Conservation (phyloP, 2,797 vertebrate genomes). For the Melanotaenia pygmaea region DNA sequence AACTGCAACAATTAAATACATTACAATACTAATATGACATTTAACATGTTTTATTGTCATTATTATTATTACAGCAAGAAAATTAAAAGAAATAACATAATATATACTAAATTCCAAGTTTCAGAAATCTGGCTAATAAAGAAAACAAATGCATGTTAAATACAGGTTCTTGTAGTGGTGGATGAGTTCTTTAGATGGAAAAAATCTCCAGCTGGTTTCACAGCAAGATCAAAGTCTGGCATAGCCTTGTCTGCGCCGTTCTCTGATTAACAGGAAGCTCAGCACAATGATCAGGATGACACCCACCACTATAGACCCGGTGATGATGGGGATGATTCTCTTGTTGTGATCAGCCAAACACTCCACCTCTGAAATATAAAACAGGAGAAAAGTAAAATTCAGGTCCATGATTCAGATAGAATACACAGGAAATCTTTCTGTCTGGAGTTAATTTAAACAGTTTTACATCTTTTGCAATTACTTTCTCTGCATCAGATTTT, state of each 20-base stretch:
- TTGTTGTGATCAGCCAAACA: constrained; percentile 86
- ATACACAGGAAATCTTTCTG: background rate
- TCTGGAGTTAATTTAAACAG: background rate
- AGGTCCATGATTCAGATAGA: background rate
- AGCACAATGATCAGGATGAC: constrained; percentile 80
- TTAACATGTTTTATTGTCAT: too few relatives aligned
- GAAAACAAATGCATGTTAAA: background rate
- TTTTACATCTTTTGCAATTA: background rate
- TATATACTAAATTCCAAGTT: background rate
- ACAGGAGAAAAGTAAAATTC: background rate
- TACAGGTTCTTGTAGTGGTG: background rate
- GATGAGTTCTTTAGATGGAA: background rate
- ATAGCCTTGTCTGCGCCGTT: constrained; percentile 79
- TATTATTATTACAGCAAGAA: background rate
- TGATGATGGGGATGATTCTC: constrained; percentile 75
- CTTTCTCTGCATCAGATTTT: too few relatives aligned
- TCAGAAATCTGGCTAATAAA: background rate
- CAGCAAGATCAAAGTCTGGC: constrained; percentile 77
- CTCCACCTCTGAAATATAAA: constrained; percentile 84
- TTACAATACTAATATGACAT: too few relatives aligned
- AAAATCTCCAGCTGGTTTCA: background rate
- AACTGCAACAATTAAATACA: too few relatives aligned
- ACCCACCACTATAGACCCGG: constrained; percentile 79
- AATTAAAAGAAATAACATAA: background rate
- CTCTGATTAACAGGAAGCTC: constrained; percentile 82